Evolutionary conservation across 2,797 vertebrate genomes (phyloP), one percentile per base, ranked within the genome.

Genomic region (Sebastes matsubarae): DNA sequence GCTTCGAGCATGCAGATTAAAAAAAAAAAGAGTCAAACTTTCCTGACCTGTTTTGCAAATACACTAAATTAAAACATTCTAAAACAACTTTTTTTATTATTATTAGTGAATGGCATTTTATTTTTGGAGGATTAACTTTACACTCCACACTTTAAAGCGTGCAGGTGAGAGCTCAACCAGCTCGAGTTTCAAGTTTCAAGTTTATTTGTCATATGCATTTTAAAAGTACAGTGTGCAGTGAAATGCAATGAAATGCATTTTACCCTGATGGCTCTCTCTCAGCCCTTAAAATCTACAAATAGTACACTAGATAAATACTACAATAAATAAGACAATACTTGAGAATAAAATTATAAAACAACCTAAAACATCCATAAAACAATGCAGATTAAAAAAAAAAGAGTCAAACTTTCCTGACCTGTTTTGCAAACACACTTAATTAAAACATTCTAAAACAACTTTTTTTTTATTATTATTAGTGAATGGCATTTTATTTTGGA

Each of bases 11-110:
- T 79, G 87, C 71, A 81, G 5, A 79, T 77, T 52, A 20, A n/a
- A 34, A 63, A 38, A 36, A 38, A 38, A 38, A 38, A 57, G 24
- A 88, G 84, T 83, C 76, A 87, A 92, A 92, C 82, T 91, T 88
- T 89, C 77, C 97, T 97, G 96, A 99, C 98, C 98, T 99, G 98
- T 97, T 99, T 99, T 94, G 98, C 98, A 97, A 99, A 99, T 95
- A 99, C 98, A 38, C 36, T 38, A 0, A 38, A 38, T 38, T 38
- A 10, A 64, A 64, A 64, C 61, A 14, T 64, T 13, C 36, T 14
- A 2, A 52, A 52, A 52, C 18, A 20, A 20, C 46, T 52, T 20
- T 11, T 55, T 1, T 38, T 14, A 38, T 38, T 38, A 36, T 38
- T 59, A 38, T 55, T 3, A 12, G 24, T 50, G 8, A 50, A 32